A percentile compares a stretch with the other conserved stretches of the same genome.
Evolutionary conservation across 2,888 invertebrate genomes (phyloP).

Genomic region (Cheiracanthium punctorium): DNA sequence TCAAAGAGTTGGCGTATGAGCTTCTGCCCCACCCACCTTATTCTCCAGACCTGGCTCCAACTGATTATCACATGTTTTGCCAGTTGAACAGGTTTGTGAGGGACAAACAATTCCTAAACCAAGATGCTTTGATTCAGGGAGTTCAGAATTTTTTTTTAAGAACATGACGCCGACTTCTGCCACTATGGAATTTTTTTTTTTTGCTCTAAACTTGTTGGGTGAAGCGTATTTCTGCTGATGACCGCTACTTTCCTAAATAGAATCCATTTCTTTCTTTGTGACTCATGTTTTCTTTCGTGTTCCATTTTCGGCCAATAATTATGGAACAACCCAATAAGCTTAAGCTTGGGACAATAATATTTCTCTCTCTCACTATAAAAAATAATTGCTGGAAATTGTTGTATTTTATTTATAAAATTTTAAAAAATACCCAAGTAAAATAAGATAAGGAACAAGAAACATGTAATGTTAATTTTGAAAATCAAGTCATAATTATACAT

Average conservation of each 20-base stretch:
- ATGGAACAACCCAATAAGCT: constrained; percentile 7
- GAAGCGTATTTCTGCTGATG: neutral
- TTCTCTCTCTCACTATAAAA: too few relatives aligned
- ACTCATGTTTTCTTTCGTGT: constrained; percentile 2
- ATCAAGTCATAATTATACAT: too few relatives aligned
- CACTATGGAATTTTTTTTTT: neutral
- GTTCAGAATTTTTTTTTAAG: neutral
- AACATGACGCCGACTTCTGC: neutral
- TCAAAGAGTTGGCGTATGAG: neutral
- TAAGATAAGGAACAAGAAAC: too few relatives aligned
- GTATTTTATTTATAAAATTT: too few relatives aligned
- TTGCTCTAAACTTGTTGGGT: neutral
- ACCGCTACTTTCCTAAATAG: neutral
- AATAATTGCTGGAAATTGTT: too few relatives aligned
- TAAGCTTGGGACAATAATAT: too few relatives aligned
- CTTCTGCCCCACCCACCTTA: neutral
- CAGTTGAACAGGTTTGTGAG: neutral
- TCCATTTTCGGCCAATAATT: neutral
- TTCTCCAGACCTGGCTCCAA: neutral
- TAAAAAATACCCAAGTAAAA: too few relatives aligned
- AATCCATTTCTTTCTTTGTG: neutral
- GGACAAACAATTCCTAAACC: neutral
- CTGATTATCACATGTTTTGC: constrained; percentile 1
- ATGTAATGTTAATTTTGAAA: too few relatives aligned
- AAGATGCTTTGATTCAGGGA: neutral